Percentiles rank a stretch among this genome's conserved stretches.
These are phyloP conservation scores for Calyptomena viridis DNA, from an alignment of 2,113 vertebrate species.

Conservation along the genomic window DNA sequence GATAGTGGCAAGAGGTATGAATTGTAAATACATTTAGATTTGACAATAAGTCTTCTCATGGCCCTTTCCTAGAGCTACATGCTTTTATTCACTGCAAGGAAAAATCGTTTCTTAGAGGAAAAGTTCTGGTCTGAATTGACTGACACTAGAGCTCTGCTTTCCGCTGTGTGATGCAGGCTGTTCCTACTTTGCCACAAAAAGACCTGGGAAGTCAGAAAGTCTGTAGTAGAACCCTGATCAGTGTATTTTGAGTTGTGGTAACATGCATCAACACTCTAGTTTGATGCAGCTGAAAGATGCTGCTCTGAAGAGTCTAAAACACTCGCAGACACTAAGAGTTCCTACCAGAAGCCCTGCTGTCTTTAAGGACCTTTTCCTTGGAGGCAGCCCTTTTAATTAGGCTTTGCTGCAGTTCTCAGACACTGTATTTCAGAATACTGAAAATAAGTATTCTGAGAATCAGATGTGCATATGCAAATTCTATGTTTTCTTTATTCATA, in stretches of 20 bases:
- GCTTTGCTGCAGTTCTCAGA: not conserved
- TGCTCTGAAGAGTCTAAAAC: not conserved
- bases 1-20: not conserved
- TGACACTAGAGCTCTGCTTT: not conserved
- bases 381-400: not conserved
- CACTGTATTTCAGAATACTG: not conserved
- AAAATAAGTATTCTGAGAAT: not conserved
- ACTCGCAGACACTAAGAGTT: not conserved
- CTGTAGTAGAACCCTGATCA: not conserved
- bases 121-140: not conserved
- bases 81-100: not conserved
- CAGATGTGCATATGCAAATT: not conserved
- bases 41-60: not conserved
- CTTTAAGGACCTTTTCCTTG: not conserved
- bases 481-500: not conserved
- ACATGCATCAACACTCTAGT: not conserved
- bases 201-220: not conserved
- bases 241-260: not conserved
- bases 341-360: not conserved
- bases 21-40: not conserved
- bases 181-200: not conserved
- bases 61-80: not conserved
- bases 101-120: not conserved
- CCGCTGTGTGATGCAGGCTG: not conserved
- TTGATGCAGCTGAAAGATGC: not conserved